These are phyloP conservation scores for Scaptomyza parva DNA, from an alignment of 2,888 invertebrate genomes.

Conservation along the genomic window DNA sequence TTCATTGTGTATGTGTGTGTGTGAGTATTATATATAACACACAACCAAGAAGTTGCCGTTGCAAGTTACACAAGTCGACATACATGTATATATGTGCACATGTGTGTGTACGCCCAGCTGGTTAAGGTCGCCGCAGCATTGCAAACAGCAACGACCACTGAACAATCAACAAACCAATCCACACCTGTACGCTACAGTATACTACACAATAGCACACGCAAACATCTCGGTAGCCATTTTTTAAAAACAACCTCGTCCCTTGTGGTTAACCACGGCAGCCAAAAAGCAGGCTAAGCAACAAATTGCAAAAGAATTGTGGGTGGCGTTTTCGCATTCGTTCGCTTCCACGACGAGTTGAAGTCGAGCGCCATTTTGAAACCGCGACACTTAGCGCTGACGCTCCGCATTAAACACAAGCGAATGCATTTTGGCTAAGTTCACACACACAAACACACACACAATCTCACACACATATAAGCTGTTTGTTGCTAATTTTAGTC, in stretches of 20 bases:
- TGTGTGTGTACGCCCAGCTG: not conserved
- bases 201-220: not conserved
- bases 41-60: constrained; percentile 32
- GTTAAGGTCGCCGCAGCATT: constrained; percentile 20
- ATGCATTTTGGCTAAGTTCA: constrained; percentile 47
- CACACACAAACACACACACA: constrained; percentile 2
- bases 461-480: constrained; percentile 46
- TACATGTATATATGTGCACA: constrained; percentile 1
- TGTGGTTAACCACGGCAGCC: constrained; percentile 33
- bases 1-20: not conserved
- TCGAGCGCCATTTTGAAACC: constrained; percentile 71
- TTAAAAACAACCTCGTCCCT: constrained; percentile 26
- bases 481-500: constrained; percentile 70
- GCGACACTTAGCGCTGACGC: constrained; percentile 76
- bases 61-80: constrained; percentile 12
- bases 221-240: constrained; percentile 14
- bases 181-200: not conserved
- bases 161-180: constrained; percentile 2
- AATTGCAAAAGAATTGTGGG: constrained; percentile 11
- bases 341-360: not conserved
- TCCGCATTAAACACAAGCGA: constrained; percentile 70
- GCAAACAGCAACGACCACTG: constrained; percentile 7
- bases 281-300: constrained; percentile 11
- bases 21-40: constrained; percentile 2
- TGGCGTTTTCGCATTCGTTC: constrained; percentile 5